phyloP scores from a whole-genome alignment of 2,797 vertebrate genomes.

The Xenops minutus region DNA sequence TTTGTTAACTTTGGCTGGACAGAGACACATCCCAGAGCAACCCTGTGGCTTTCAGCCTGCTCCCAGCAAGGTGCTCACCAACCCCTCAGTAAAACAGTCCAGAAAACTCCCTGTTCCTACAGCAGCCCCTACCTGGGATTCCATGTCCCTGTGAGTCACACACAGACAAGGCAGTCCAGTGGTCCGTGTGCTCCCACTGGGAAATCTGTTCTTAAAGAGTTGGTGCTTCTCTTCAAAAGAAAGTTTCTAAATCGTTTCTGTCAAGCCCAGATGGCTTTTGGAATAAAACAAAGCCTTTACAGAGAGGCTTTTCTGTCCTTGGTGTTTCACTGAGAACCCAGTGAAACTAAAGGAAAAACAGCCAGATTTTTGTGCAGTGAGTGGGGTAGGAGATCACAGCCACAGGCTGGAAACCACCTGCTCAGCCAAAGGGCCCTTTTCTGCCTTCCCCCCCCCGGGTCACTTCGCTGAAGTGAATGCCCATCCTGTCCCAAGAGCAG shows the following conservation, averaged over 20 bases:
- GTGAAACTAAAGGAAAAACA: neutral
- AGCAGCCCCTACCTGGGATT: rapidly evolving
- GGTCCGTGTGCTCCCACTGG: rapidly evolving
- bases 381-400: too few relatives aligned
- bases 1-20: neutral
- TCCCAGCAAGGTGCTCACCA: neutral
- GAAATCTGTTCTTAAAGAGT: neutral
- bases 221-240: neutral
- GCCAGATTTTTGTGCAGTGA: neutral
- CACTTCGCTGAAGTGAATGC: rapidly evolving
- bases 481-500: rapidly evolving
- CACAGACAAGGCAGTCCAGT: too few relatives aligned
- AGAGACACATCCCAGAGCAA: neutral
- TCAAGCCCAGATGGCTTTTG: neutral
- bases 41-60: neutral
- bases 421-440: rapidly evolving
- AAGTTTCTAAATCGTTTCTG: neutral
- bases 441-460: too few relatives aligned
- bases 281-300: neutral
- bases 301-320: neutral
- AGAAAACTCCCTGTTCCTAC: neutral
- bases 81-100: neutral
- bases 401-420: neutral
- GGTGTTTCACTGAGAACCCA: rapidly evolving
- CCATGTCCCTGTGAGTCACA: rapidly evolving